These are phyloP conservation scores for Alsophila aescularia DNA, from an alignment of 2,888 invertebrate genomes.

Conservation along the genomic window DNA sequence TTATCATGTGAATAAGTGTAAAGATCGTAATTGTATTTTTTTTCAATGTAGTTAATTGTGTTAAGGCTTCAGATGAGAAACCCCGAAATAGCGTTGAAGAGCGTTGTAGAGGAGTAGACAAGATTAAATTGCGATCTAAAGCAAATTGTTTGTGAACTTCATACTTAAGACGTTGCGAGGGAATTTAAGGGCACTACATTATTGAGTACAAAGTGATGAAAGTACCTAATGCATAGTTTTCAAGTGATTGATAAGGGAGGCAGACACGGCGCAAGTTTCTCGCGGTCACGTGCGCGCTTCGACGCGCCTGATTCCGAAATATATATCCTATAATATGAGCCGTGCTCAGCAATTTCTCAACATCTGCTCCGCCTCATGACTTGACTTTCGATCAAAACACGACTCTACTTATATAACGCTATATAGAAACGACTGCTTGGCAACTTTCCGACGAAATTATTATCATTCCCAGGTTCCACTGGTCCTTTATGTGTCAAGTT, in stretches of 20 bases:
- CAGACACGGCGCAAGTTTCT: slow-evolving; percentile 20
- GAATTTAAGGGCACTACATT: slow-evolving; percentile 10
- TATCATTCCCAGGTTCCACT: slow-evolving; percentile 13
- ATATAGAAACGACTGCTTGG: slow-evolving; percentile 19
- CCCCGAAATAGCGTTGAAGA: too few species aligned
- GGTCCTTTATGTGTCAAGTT: slow-evolving; percentile 5
- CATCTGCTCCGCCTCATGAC: slow-evolving; percentile 50
- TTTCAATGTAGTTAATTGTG: not conserved
- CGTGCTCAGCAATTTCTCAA: slow-evolving; percentile 55
- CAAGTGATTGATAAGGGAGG: slow-evolving; percentile 65
- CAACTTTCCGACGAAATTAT: slow-evolving; percentile 28
- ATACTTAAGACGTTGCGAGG: slow-evolving; percentile 10
- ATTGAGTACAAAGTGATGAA: slow-evolving; percentile 45
- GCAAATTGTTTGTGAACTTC: slow-evolving; percentile 19
- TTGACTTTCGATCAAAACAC: slow-evolving; percentile 46
- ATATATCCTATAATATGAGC: slow-evolving; percentile 57
- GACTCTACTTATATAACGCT: slow-evolving; percentile 27
- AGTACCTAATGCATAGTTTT: slow-evolving; percentile 60
- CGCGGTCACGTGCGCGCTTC: slow-evolving; percentile 46
- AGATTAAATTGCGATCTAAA: slow-evolving; percentile 13
- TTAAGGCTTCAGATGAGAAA: not conserved
- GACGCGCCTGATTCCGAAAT: slow-evolving; percentile 43
- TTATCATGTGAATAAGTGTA: not conserved
- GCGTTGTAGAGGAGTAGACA: not conserved
- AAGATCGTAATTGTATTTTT: too few species aligned